These are phyloP conservation scores for Phaenicophaeus curvirostris DNA, from an alignment of 2,797 vertebrate genomes.

Conservation along the genomic window DNA sequence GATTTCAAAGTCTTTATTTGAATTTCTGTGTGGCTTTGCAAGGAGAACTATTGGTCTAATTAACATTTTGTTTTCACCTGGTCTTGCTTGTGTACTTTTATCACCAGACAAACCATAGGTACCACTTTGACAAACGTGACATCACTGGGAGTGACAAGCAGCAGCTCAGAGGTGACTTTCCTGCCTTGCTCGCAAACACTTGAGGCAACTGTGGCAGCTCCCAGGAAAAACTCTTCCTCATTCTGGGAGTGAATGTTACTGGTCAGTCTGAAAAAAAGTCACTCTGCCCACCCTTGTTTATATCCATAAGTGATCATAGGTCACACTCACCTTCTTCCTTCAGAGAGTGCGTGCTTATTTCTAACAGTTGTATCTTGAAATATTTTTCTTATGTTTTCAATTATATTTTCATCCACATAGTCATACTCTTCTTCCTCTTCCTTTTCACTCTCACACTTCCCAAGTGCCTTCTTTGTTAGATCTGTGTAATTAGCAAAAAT, in stretches of 20 bases:
- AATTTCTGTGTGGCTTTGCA: neutral
- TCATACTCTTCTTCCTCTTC: conserved; percentile 48
- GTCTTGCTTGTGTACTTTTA: neutral
- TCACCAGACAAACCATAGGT: neutral
- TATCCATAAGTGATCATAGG: neutral
- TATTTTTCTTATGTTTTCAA: conserved; percentile 61
- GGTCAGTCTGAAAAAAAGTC: neutral
- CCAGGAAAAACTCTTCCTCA: neutral
- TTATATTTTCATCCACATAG: conserved; percentile 63
- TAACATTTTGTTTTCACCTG: neutral
- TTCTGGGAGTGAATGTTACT: neutral
- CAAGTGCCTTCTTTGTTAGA: neutral
- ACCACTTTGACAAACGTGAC: neutral
- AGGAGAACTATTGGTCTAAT: neutral
- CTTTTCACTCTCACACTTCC: neutral
- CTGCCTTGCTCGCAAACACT: neutral
- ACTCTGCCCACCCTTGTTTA: neutral
- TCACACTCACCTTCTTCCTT: conserved; percentile 20
- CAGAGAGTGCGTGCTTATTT: neutral
- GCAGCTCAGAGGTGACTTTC: neutral
- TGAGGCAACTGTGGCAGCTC: accelerated
- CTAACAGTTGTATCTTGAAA: conserved; percentile 16
- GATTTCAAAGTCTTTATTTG: neutral
- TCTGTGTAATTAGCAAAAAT: conserved; percentile 3
- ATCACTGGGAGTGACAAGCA: accelerated